Conservation (phyloP, 2,113 vertebrate genomes). For the Chlamydotis undulata region DNA sequence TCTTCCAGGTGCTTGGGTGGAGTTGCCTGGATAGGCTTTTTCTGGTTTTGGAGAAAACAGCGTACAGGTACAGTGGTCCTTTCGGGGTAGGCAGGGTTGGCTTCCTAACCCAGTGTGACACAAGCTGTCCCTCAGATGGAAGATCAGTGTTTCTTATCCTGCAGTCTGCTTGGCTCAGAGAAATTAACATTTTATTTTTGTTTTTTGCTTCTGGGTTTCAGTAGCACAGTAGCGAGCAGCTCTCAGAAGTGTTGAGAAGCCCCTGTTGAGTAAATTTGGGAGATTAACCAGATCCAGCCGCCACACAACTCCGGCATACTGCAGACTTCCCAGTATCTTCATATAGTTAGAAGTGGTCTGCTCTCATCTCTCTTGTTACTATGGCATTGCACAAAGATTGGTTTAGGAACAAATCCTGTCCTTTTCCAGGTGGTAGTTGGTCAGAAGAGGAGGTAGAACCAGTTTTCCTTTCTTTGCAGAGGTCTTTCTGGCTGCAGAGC, state of each 20-base stretch:
- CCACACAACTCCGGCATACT: neutral
- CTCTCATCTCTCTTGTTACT: neutral
- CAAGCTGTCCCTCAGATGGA: neutral
- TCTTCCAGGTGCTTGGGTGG: neutral
- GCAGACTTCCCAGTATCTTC: neutral
- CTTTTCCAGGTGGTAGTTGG: neutral
- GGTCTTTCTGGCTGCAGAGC: neutral
- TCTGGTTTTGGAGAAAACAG: neutral
- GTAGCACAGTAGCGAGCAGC: neutral
- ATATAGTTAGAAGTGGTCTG: neutral
- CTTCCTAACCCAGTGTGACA: neutral
- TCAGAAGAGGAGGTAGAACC: neutral
- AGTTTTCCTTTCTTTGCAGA: neutral
- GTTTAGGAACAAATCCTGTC: neutral
- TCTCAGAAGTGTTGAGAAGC: neutral
- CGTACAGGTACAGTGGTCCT: neutral
- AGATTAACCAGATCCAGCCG: neutral
- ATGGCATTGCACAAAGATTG: neutral
- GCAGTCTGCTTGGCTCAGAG: neutral
- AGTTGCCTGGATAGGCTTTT: neutral
- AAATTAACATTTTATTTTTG: neutral
- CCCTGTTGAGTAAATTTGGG: neutral
- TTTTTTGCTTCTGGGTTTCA: neutral
- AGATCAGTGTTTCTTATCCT: neutral
- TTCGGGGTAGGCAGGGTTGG: neutral